phyloP scores from a whole-genome alignment of 2,797 vertebrate species.

The Cossypha caffra region DNA sequence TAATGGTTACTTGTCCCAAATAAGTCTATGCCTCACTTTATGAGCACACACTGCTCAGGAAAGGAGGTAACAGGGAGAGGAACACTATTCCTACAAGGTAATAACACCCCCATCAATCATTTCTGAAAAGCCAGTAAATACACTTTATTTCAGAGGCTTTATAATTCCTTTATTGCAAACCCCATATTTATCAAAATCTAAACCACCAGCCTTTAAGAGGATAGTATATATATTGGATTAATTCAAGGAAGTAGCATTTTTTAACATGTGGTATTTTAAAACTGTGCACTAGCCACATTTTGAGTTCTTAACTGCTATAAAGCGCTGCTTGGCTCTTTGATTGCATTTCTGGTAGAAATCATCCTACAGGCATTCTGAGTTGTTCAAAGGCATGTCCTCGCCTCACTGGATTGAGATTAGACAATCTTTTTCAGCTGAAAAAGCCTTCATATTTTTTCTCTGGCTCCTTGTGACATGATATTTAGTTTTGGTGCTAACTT shows the following conservation, averaged over 20 bases:
- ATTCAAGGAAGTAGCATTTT: background rate
- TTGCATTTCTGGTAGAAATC: background rate
- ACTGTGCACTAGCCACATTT: background rate
- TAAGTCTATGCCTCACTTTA: background rate
- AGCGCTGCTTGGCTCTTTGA: background rate
- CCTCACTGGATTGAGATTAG: background rate
- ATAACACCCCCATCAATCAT: background rate
- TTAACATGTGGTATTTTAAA: background rate
- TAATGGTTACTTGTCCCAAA: background rate
- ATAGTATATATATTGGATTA: background rate
- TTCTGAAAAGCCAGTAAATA: background rate
- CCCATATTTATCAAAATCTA: background rate
- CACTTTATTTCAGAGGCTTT: background rate
- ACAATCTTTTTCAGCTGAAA: background rate
- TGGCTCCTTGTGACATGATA: background rate
- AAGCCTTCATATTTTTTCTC: background rate
- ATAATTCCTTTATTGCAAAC: background rate
- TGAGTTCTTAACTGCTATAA: background rate
- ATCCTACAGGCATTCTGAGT: background rate
- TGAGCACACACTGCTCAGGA: background rate
- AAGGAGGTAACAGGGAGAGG: background rate
- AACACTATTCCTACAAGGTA: background rate
- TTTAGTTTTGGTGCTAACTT: background rate
- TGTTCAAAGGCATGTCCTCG: background rate
- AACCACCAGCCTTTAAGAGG: background rate